phyloP scores from a whole-genome alignment of 2,797 vertebrate species.

The Nasua narica region DNA sequence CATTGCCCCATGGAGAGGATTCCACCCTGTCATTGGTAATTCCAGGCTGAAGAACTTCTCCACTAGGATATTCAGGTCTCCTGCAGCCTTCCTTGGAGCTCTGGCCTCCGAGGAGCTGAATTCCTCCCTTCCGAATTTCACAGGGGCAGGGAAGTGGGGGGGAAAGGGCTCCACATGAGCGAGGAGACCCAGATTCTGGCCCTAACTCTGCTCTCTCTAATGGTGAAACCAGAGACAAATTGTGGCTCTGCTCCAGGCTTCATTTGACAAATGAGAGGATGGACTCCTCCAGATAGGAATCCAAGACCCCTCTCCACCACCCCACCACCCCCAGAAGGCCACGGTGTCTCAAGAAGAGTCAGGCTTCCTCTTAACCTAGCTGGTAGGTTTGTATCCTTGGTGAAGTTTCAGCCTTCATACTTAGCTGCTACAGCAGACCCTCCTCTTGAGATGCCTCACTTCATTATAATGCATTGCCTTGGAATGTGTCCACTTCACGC shows the following conservation, averaged over 20 bases:
- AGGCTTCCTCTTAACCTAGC: neutral
- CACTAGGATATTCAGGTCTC: neutral
- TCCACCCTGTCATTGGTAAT: neutral
- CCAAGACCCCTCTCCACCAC: neutral
- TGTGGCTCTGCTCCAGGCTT: neutral
- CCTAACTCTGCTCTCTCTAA: neutral
- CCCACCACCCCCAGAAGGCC: neutral
- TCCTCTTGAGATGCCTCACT: neutral
- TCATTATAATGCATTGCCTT: neutral
- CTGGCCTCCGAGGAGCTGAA: neutral
- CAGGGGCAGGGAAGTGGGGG: neutral
- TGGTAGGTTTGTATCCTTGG: neutral
- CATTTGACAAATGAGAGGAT: neutral
- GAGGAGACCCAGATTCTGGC: neutral
- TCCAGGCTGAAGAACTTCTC: neutral
- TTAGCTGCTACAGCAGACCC: neutral
- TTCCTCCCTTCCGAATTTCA: neutral
- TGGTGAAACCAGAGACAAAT: neutral
- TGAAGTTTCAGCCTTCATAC: neutral
- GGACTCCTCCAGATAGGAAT: neutral
- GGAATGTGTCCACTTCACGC: neutral
- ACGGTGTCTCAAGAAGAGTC: neutral
- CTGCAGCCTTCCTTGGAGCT: neutral
- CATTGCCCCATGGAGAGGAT: neutral
- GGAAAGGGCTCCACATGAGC: neutral